Conservation (phyloP, 64 coral and sea anemone species). For the Montipora sp. region DNA sequence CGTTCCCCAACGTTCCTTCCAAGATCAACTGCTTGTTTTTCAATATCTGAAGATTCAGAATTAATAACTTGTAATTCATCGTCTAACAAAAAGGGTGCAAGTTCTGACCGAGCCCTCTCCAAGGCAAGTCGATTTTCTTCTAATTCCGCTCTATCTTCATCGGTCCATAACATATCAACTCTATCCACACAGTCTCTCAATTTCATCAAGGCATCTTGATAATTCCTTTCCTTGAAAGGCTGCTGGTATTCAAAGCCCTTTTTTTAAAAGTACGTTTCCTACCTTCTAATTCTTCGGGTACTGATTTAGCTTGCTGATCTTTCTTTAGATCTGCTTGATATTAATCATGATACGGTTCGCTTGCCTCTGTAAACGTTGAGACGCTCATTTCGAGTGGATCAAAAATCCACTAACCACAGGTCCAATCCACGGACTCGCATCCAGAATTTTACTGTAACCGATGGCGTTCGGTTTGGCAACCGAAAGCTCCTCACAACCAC, state of each 20-base stretch:
- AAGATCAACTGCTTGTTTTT: slow-evolving; percentile 21
- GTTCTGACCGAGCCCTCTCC: background rate
- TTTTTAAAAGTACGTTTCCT: background rate
- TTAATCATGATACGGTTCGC: background rate
- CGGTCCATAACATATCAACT: slow-evolving; percentile 20
- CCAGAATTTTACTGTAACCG: background rate
- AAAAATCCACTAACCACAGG: background rate
- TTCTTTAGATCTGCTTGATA: background rate
- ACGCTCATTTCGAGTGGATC: background rate
- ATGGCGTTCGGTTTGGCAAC: too few relatives aligned
- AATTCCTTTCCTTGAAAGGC: background rate
- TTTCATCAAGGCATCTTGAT: background rate
- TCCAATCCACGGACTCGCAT: slow-evolving; percentile 11
- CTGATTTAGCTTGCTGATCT: background rate
- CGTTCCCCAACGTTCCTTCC: slow-evolving; percentile 24
- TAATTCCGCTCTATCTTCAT: slow-evolving; percentile 13
- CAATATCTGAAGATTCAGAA: background rate
- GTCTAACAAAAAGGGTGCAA: background rate
- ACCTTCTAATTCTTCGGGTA: background rate
- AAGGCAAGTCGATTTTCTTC: slow-evolving; percentile 29
- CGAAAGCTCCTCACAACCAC: too few relatives aligned
- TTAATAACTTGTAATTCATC: background rate
- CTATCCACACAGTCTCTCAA: background rate
- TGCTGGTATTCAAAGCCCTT: background rate
- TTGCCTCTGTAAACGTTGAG: background rate